Evolutionary conservation across 2,113 vertebrate genomes (phyloP).

Genomic region (Apodemus speciosus): DNA sequence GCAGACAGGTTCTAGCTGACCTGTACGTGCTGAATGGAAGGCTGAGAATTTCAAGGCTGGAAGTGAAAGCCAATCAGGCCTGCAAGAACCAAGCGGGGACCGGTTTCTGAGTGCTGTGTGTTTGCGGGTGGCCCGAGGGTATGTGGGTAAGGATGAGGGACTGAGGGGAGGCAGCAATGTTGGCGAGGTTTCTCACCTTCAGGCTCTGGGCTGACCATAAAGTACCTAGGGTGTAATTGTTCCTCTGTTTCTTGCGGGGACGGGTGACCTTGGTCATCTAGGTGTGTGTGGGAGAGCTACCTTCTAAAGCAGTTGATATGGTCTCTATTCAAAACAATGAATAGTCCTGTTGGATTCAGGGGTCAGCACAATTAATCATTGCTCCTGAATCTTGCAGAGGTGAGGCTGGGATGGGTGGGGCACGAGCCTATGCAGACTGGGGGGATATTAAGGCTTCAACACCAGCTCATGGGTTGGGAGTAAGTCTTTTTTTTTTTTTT

Average conservation of each 20-base stretch:
- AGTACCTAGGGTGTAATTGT: background rate
- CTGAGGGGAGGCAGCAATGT: background rate
- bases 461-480: background rate
- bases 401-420: background rate
- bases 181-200: background rate
- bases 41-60: background rate
- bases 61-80: background rate
- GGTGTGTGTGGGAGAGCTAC: background rate
- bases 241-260: background rate
- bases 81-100: background rate
- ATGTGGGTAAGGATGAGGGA: background rate
- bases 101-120: background rate
- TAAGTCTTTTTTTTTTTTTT: background rate
- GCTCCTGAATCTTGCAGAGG: background rate
- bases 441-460: background rate
- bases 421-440: background rate
- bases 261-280: background rate
- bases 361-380: conserved; percentile 14
- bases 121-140: background rate
- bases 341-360: background rate
- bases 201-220: background rate
- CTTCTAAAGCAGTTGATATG: background rate
- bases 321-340: background rate
- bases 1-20: conserved; percentile 3
- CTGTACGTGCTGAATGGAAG: background rate